Percentiles rank a stretch among this genome's conserved stretches.
Conservation (phyloP, 2,113 vertebrate genomes). For the Myiopsitta monachus region DNA sequence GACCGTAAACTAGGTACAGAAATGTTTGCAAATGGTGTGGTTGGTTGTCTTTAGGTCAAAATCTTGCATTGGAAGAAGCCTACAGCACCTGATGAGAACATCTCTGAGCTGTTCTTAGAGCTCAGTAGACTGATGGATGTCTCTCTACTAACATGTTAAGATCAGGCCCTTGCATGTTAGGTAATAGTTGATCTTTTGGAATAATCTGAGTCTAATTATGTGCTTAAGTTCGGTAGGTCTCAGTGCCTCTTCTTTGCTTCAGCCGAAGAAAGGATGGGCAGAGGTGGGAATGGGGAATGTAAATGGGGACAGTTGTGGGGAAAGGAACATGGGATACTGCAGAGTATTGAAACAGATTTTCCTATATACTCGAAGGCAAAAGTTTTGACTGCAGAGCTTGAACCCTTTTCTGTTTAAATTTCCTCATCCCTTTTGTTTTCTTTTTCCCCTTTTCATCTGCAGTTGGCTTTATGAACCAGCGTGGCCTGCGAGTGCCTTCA, state of each 20-base stretch:
- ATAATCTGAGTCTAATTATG: neutral
- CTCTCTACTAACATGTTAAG: neutral
- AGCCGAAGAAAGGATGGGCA: neutral
- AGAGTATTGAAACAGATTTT: neutral
- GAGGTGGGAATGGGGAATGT: neutral
- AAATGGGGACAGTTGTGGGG: neutral
- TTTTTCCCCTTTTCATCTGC: neutral
- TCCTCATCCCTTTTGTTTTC: neutral
- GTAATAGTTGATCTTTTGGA: neutral
- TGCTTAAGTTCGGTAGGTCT: neutral
- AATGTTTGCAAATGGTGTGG: neutral
- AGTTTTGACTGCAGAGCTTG: neutral
- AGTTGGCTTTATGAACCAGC: conserved; percentile 91
- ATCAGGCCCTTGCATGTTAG: neutral
- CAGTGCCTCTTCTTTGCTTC: neutral
- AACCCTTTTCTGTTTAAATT: neutral
- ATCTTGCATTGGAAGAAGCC: neutral
- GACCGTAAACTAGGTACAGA: conserved; percentile 85
- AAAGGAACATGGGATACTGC: neutral
- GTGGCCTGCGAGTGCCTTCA: conserved; percentile 83
- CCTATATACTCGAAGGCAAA: neutral
- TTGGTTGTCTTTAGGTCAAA: neutral
- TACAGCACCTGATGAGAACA: neutral
- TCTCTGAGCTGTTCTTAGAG: neutral
- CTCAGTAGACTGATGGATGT: neutral